Evolutionary conservation across 2,113 vertebrate species (phyloP), one percentile per base, ranked within the genome.

Genomic region (Siniperca chuatsi): DNA sequence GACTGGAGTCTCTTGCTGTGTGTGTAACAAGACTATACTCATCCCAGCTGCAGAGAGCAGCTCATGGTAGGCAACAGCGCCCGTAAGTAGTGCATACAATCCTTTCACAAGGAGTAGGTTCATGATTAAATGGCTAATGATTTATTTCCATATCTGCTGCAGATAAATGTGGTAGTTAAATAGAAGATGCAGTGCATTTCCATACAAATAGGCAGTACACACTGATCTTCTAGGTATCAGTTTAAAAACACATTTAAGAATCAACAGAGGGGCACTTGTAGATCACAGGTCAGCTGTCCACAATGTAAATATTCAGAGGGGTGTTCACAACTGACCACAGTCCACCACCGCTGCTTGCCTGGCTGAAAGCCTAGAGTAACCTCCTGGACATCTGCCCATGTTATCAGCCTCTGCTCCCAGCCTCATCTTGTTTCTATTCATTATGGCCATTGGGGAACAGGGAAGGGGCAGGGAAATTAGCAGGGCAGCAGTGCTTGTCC

Each of bases 311-410:
- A 93, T 92, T 90, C 84, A 88, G 50, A 85, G 61, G 72, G 81
- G 12, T 64, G 76, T 79, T 72, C 90, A 70, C 87, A 76, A 60
- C 81, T 90, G 87, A 93, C 90, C 93, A 84, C 94, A 92, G 72
- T 84, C 79, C 84, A 81, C 86, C 85, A 83, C 80, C 46, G 57
- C 90, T 85, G 90, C 67, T 84, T 75, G 75, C 72, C 92, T 93
- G 93, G 92, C 93, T 61, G 83, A 66, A 78, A 90, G 89, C 92
- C 89, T 84, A 73, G 85, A 92, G 88, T 84, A 94, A 92, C 89
- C 88, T 93, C 89, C 69, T 91, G 92, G 93, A 95, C 90, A 82
- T 87, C 78, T 92, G 92, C 94, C 93, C 93, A 90, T 83, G 87
- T 87, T 94, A 86, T 92, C 87, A 91, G 76, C 81, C 85, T 78